Evolutionary conservation across 2,113 vertebrate species (phyloP).

Genomic region (Copsychus sechellarum): DNA sequence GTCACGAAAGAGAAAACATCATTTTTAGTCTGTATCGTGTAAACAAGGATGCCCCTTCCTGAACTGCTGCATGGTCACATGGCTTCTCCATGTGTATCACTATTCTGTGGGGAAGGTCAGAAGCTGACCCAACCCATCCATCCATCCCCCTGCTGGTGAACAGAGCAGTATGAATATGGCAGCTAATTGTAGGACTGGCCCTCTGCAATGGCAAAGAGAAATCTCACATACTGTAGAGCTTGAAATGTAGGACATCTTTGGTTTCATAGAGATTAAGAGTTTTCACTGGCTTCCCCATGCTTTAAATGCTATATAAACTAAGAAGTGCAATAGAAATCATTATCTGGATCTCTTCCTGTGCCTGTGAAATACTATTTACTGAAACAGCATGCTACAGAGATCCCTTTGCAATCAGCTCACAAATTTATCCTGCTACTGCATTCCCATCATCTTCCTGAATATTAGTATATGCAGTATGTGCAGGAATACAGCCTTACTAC

Average conservation of each 20-base stretch:
- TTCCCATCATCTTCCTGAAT: neutral
- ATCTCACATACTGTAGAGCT: neutral
- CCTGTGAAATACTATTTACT: neutral
- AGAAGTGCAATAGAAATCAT: neutral
- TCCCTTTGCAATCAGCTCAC: neutral
- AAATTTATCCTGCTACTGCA: neutral
- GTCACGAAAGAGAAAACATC: constrained; percentile 74
- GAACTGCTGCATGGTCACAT: neutral
- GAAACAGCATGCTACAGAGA: neutral
- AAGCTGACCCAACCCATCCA: neutral
- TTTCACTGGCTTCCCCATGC: neutral
- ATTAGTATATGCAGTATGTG: neutral
- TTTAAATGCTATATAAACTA: neutral
- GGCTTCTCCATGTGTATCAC: neutral
- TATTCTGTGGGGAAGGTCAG: neutral
- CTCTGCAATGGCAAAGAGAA: neutral
- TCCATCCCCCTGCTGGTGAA: neutral
- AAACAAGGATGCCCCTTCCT: neutral
- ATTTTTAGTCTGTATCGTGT: constrained; percentile 6
- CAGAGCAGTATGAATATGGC: neutral
- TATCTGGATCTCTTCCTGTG: neutral
- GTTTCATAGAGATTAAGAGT: neutral
- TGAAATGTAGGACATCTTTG: neutral
- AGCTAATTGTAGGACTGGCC: neutral
- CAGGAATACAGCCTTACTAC: neutral